A percentile compares a stretch with the other conserved stretches of the same genome.
Conservation (phyloP, 2,113 vertebrate genomes). For the Epinephelus fuscoguttatus region DNA sequence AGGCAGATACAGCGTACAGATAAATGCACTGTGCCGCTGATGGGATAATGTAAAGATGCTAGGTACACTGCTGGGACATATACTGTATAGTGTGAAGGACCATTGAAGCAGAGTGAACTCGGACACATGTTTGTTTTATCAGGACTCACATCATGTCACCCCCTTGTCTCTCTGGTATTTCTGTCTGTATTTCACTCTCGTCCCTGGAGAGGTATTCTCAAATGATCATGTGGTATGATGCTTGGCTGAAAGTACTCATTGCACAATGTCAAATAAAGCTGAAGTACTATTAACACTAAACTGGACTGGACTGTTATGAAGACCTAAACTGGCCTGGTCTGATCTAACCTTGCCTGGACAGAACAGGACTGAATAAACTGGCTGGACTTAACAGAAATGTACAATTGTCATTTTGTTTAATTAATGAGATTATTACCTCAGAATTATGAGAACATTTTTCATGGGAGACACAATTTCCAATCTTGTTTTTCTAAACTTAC, state of each 20-base stretch:
- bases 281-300: slow-evolving; percentile 11
- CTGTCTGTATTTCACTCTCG: slow-evolving; percentile 1
- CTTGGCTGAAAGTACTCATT: slow-evolving; percentile 9
- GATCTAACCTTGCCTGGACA: not conserved
- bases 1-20: slow-evolving; percentile 67
- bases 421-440: no score
- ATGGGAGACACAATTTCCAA: no score
- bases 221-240: not conserved
- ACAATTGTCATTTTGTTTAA: no score
- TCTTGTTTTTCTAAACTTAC: no score
- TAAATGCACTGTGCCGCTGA: slow-evolving; percentile 61
- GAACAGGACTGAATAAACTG: not conserved
- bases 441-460: no score
- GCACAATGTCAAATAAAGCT: slow-evolving; percentile 17
- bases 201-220: not conserved
- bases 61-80: slow-evolving; percentile 41
- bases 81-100: slow-evolving; percentile 20
- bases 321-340: not conserved
- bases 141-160: slow-evolving; percentile 34
- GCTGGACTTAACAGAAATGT: not conserved
- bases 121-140: slow-evolving; percentile 34
- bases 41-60: slow-evolving; percentile 64
- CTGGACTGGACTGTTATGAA: not conserved
- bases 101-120: slow-evolving; percentile 28
- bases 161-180: not conserved